Conservation (phyloP, 2,113 vertebrate genomes). For the Hirundichthys speculiger region DNA sequence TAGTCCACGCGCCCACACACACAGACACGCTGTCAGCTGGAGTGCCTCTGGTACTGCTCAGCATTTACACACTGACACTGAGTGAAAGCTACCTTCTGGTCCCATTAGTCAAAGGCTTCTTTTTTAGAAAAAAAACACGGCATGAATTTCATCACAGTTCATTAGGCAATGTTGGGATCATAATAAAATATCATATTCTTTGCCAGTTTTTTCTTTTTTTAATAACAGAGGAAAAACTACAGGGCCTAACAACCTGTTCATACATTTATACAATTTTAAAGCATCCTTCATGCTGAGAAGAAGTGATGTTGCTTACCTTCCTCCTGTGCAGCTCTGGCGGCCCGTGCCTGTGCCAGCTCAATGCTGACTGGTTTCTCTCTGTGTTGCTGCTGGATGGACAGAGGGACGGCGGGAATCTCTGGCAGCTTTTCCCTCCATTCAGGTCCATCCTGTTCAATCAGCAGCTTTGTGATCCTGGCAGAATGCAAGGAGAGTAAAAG, state of each 20-base stretch:
- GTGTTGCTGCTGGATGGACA: conserved; percentile 81
- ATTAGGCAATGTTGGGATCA: background rate
- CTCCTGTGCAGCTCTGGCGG: conserved; percentile 67
- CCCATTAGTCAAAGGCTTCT: background rate
- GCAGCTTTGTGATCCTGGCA: conserved; percentile 90
- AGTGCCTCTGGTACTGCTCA: conserved; percentile 20
- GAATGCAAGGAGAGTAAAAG: conserved; percentile 6
- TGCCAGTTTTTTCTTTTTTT: no score
- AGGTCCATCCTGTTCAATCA: conserved; percentile 90
- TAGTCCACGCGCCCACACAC: conserved; percentile 22
- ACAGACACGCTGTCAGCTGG: conserved; percentile 27
- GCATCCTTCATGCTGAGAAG: background rate
- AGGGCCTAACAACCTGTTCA: no score
- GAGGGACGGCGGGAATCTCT: conserved; percentile 88
- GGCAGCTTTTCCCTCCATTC: conserved; percentile 91
- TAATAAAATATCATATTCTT: no score
- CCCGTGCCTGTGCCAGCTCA: conserved; percentile 69
- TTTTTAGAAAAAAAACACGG: no score
- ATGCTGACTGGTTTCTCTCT: conserved; percentile 75
- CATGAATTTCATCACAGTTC: background rate
- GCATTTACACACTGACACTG: conserved; percentile 20
- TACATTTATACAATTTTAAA: background rate
- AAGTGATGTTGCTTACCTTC: conserved; percentile 65
- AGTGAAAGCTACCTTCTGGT: conserved; percentile 2
- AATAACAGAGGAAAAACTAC: no score